These are phyloP conservation scores for Eira barbara DNA, from an alignment of 2,113 vertebrate genomes.

Conservation along the genomic window DNA sequence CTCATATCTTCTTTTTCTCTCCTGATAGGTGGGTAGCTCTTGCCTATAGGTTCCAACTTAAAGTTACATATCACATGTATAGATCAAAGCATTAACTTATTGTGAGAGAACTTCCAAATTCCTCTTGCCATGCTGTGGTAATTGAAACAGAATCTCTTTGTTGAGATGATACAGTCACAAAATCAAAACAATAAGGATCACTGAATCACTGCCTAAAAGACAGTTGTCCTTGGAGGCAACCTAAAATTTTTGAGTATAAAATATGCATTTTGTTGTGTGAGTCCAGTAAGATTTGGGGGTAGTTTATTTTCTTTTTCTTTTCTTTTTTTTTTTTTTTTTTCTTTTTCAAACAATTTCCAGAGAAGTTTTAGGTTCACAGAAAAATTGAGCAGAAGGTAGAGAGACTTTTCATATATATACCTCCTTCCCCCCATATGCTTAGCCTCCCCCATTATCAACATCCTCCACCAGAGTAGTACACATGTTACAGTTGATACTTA, in stretches of 20 bases:
- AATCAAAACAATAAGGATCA: neutral
- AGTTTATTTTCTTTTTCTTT: neutral
- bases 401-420: no score
- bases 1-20: neutral
- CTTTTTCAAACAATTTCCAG: neutral
- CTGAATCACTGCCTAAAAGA: neutral
- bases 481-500: neutral
- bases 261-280: neutral
- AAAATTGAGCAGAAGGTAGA: neutral
- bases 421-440: neutral
- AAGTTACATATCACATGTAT: neutral
- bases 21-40: neutral
- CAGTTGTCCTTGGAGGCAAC: no score
- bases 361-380: neutral
- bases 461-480: neutral
- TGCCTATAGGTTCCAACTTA: no score
- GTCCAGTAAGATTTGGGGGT: neutral
- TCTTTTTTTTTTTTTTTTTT: neutral
- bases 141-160: neutral
- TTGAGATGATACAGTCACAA: neutral
- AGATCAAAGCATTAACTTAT: neutral
- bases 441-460: neutral
- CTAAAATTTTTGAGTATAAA: neutral
- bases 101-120: neutral
- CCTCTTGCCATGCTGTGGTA: neutral